These are phyloP conservation scores for Paradoxurus hermaphroditus DNA, from an alignment of 2,113 vertebrate genomes.

Conservation along the genomic window DNA sequence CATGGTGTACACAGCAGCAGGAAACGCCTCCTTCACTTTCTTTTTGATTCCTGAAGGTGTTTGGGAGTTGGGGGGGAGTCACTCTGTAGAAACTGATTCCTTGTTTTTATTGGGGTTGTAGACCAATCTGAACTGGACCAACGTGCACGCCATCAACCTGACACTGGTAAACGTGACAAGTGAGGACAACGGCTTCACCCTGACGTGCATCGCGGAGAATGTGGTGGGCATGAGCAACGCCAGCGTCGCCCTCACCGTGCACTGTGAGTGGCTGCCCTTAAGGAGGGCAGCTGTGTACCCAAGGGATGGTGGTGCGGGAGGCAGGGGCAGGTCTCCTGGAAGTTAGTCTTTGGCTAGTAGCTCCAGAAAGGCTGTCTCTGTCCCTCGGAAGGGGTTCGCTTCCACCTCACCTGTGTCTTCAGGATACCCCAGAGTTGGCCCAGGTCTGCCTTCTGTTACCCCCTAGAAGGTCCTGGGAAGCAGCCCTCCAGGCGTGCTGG, in stretches of 20 bases:
- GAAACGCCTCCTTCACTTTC: neutral
- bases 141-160: conserved; percentile 96
- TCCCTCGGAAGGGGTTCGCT: neutral
- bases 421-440: too few relatives aligned
- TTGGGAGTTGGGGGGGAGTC: neutral
- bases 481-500: neutral
- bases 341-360: neutral
- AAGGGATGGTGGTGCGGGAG: neutral
- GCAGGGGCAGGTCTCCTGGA: fast-evolving
- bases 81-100: neutral
- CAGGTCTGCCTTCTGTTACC: neutral
- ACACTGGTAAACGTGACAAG: conserved; percentile 95
- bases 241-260: conserved; percentile 94
- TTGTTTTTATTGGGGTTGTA: conserved; percentile 73
- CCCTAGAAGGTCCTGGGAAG: neutral
- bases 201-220: conserved; percentile 96
- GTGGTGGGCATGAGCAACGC: conserved; percentile 98
- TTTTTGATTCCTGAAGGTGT: neutral
- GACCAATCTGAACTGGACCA: conserved; percentile 97
- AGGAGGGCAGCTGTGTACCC: neutral
- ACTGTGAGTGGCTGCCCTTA: conserved; percentile 88
- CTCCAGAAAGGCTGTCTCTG: neutral
- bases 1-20: neutral
- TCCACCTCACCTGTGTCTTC: neutral
- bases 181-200: conserved; percentile 94